These are phyloP conservation scores for Meda fulgida DNA, from an alignment of 2,797 vertebrate genomes.

Conservation along the genomic window DNA sequence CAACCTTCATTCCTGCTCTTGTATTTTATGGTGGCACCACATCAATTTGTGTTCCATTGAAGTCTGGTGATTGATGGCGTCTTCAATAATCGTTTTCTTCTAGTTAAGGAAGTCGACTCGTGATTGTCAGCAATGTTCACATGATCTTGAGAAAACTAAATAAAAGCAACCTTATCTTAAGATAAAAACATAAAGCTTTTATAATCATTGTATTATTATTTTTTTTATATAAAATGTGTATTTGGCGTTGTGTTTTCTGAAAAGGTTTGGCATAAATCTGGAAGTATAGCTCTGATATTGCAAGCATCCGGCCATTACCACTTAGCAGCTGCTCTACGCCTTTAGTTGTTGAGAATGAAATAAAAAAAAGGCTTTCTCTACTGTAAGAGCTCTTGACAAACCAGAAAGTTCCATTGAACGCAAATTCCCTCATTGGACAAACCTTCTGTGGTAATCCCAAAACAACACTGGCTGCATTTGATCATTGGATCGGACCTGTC, in stretches of 20 bases:
- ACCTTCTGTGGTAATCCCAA: constrained; percentile 22
- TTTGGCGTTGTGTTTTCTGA: not conserved
- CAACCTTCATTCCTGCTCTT: constrained; percentile 7
- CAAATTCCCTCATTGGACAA: constrained; percentile 26
- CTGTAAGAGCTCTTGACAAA: constrained; percentile 5
- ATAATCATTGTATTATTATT: no score
- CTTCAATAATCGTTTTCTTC: constrained; percentile 27
- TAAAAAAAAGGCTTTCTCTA: not conserved
- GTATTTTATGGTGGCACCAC: constrained; percentile 21
- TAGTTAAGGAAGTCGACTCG: not conserved
- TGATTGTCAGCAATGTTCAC: not conserved
- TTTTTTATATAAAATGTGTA: not conserved
- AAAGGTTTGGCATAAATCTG: not conserved
- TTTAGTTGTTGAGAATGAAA: not conserved
- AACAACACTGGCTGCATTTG: constrained; percentile 19
- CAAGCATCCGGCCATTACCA: not conserved
- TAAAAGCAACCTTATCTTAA: not conserved
- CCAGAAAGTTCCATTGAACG: constrained; percentile 15
- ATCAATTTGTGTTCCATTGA: constrained; percentile 33
- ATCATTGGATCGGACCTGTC: constrained; percentile 34
- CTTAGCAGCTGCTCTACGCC: not conserved
- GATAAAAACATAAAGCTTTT: not conserved
- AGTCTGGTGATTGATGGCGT: constrained; percentile 31
- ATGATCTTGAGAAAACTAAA: not conserved
- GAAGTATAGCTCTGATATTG: not conserved